phyloP scores from a whole-genome alignment of 2,888 invertebrate species.

The Gibbula magus region DNA sequence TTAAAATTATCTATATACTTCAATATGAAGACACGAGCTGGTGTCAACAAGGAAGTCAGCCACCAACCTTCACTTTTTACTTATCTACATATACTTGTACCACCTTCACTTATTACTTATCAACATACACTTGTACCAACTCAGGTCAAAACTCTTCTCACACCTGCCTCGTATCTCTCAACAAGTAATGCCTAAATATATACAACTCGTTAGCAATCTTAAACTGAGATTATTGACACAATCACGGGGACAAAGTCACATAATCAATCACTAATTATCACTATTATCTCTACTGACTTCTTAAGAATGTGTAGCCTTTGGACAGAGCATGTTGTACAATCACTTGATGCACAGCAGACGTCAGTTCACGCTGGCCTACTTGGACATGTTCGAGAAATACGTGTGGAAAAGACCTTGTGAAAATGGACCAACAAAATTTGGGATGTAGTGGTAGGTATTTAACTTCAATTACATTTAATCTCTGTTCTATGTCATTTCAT shows the following conservation, averaged over 20 bases:
- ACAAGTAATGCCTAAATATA: conserved; percentile 3
- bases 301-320: conserved; percentile 23
- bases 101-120: not conserved
- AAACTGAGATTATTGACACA: not conserved
- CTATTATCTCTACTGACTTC: conserved; percentile 1
- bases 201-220: not conserved
- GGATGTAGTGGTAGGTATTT: no score
- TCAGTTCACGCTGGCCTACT: no score
- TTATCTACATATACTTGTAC: not conserved
- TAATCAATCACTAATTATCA: not conserved
- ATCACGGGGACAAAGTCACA: conserved; percentile 3
- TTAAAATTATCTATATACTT: no score
- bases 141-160: not conserved
- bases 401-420: no score
- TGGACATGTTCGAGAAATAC: no score
- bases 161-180: not conserved
- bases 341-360: no score
- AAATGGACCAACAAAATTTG: no score
- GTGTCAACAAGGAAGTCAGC: no score
- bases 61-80: not conserved
- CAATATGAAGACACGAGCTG: no score
- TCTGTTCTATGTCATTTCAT: no score
- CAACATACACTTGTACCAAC: not conserved
- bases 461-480: no score
- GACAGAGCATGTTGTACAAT: not conserved